Base-by-base conservation (phyloP, 2,888 invertebrate species). In the Eurois occulta region DNA sequence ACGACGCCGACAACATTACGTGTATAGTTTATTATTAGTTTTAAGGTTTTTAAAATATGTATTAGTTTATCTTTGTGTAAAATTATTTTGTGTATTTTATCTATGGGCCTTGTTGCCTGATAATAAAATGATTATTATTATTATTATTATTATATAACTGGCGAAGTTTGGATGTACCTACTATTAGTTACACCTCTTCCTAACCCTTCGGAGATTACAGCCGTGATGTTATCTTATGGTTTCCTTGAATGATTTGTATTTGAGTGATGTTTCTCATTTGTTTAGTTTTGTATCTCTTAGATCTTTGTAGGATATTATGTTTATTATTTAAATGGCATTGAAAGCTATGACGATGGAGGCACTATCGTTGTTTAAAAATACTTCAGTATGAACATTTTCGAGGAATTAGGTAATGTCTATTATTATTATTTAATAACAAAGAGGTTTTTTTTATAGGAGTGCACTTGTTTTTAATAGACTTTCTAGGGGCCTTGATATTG, bases 321-420 rank as follows among this genome's bases (percentile, higher is more conserved):
- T 80, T 79, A 73, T 79, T 72, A 72, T 75, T 46, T 28, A 18
- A 75, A 75, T 62, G 28, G 28, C 35, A 72, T 67, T 67, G 11
- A 60, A 43, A 72, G 43, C n/a, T 38, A 55, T 62, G 67, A 46
- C n/a, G 73, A 80, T 72, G 60, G 80, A 79, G 0, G 28, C 80
- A 79, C 78, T 80, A 46, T 46, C 10, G 13, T 28, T 21, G 38
- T 52, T 72, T 43, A 58, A 32, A 67, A 52, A 67, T 28, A 62
- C 43, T 52, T 13, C 24, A 24, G 5, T 35, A 52, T 69, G 18
- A 32, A 21, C 5, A 1, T 13, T 46, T 70, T 70, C 52, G 8
- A 28, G 2, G 62, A 38, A 64, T 0, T 28, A n/a, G 3, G 13
- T 18, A 32, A 32, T 18, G 38, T 16, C 4, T n/a, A 10, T 60